Evolutionary conservation across 2,113 vertebrate species (phyloP).

Genomic region (Raja brachyura): DNA sequence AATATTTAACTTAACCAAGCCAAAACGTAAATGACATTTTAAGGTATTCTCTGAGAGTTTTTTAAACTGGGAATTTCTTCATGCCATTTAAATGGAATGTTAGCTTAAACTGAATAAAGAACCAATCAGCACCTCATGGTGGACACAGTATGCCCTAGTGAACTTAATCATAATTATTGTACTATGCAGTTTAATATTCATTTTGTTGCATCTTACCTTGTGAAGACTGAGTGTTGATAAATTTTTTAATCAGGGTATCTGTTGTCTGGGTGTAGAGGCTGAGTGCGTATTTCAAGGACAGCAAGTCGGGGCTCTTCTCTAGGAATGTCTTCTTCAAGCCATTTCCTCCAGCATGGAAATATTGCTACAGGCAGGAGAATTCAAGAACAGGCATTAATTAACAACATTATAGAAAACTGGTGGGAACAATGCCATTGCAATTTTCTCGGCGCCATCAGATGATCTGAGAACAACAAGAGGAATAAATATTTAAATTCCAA

Average conservation of each 20-base stretch:
- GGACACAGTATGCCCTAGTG: background rate
- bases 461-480: background rate
- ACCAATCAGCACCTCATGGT: background rate
- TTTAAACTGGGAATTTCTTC: background rate
- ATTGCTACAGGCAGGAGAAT: slow-evolving; percentile 30
- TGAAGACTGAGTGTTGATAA: slow-evolving; percentile 85
- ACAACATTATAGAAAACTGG: background rate
- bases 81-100: background rate
- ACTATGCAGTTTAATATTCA: background rate
- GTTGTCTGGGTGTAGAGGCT: slow-evolving; percentile 96
- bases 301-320: slow-evolving; percentile 89
- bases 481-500: background rate
- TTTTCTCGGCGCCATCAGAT: background rate
- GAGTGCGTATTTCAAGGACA: slow-evolving; percentile 88
- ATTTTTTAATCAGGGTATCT: slow-evolving; percentile 95
- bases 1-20: background rate
- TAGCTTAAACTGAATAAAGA: background rate
- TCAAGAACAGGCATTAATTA: background rate
- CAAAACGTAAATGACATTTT: background rate
- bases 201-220: slow-evolving; percentile 72
- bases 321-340: slow-evolving; percentile 95
- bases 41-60: background rate
- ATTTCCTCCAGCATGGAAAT: slow-evolving; percentile 92
- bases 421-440: background rate
- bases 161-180: background rate